Base-by-base conservation (phyloP, 1,140 invertebrate genomes). In the Cylas formicarius region DNA sequence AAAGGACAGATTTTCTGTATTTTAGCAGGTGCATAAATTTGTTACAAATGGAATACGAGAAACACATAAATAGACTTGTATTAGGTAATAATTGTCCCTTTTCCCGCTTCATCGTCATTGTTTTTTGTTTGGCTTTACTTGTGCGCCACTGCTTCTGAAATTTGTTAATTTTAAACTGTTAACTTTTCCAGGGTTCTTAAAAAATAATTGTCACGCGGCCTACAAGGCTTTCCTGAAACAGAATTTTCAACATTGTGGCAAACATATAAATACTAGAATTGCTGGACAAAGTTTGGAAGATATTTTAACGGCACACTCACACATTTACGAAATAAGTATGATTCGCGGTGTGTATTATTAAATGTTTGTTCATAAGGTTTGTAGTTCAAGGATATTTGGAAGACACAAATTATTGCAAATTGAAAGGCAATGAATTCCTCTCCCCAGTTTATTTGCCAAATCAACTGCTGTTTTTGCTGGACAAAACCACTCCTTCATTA, bases 281-380 rank as follows among this genome's bases (percentile, higher is more conserved):
- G 27, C 39, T 18, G 52, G 52, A 2, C 40, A 46, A 31, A 50
- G 43, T 29, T 39, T 53, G n/a, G 32, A 44, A 26, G 47, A 50
- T 38, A 53, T 53, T 18, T 33, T 53, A 31, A 33, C 18, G 22
- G 34, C 40, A 17, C 47, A 50, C 37, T 53, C 44, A 9, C 17
- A 44, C 10, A 39, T 53, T 16, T 47, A 44, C 17, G 38, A 53
- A 47, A 50, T 53, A 44, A 24, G 52, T 53, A 35, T 40, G 44
- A 31, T 20, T 35, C 5, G 10, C 19, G 14, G 38, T 13, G 13
- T 33, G 27, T 10, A 29, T 11, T 36, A 3, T 2, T 27, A 36
- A 14, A 2, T 10, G 4, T 33, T 19, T 11, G 8, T 11, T 43
- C 0, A 43, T 3, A 10, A 43, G 7, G 13, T 32, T 19, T 33